Evolutionary conservation across 1,140 invertebrate species (phyloP), one percentile per base, ranked within the genome.

Genomic region (Anadara kagoshimensis): DNA sequence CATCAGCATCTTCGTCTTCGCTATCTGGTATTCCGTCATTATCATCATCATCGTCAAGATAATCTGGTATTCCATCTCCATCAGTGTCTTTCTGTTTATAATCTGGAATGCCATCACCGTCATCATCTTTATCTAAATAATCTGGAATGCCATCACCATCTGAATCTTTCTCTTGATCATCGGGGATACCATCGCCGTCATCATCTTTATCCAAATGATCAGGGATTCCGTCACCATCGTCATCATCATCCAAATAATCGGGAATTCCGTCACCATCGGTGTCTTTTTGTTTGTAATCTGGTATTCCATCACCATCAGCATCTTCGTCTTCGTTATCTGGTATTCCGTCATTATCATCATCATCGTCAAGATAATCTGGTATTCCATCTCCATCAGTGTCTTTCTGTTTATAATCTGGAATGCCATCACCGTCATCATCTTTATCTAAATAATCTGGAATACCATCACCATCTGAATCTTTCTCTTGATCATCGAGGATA

Each of bases 131-230:
- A 49, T 82, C 76, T 43, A 81, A 51, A 20, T 79, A 70, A 58
- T 87, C 83, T 10, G 82, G 78, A 45, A 87, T 82, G 26, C 84
- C 86, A 78, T 87, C 85, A 29, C 82, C 81, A 71, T 89, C 85
- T 29, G 75, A 83, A 73, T 89, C 86, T 16, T 82, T 72, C 45
- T 87, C 84, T 29, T 80, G 45, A 69, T 87, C 61, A 62, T 89
- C 86, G 5, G 86, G 86, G 29, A 87, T 88, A 8, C 87, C 87
- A 76, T 88, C 86, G 16, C 80, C 81, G 69, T 87, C 85, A 62
- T 77, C 70, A 73, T 86, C 80, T 22, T 77, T 64, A 53, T 84
- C 81, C n/a, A 65, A 11, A 56, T 79, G 22, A 72, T 86, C 82
- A 4, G 83, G 80, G 51, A 84, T 81, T 53, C 81, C 81, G 72